phyloP scores from a whole-genome alignment of 1,140 invertebrate genomes.

The Hormaphis cornu region DNA sequence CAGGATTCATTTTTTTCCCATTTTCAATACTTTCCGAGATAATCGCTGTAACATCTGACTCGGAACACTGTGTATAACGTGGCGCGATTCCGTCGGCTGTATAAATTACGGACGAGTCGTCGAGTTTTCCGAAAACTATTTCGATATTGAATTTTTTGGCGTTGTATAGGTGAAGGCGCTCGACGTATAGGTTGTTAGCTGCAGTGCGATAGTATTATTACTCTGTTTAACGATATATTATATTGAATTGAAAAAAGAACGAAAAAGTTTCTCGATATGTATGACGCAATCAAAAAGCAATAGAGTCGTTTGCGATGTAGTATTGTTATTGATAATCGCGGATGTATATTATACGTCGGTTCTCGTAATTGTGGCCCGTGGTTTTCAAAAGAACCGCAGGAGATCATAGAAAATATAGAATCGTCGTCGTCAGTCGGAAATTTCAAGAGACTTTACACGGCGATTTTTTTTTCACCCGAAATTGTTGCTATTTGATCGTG shows the following conservation, averaged over 20 bases:
- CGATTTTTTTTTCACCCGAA: no score
- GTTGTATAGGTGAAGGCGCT: no score
- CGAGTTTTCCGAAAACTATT: conserved; percentile 6
- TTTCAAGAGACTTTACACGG: no score
- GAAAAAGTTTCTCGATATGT: conserved; percentile 3
- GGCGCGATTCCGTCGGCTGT: not conserved
- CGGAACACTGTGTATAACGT: not conserved
- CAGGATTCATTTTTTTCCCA: not conserved
- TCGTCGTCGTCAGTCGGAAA: no score
- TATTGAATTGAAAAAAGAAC: not conserved
- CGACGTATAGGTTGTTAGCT: no score
- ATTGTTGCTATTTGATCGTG: no score
- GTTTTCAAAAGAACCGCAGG: no score
- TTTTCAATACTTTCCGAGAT: no score
- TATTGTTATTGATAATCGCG: not conserved
- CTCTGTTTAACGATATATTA: not conserved
- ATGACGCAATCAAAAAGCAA: not conserved
- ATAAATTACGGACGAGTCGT: conserved; percentile 11
- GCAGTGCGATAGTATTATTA: no score
- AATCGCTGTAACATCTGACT: no score
- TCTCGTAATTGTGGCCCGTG: not conserved
- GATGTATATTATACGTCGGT: not conserved
- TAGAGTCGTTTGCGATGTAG: not conserved
- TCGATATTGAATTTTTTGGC: conserved; percentile 12
- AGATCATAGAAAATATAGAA: no score